Percentiles rank a stretch among this genome's conserved stretches.
phyloP scores from a whole-genome alignment of 1,140 invertebrate genomes.

The Tetranychus cinnabarinus region DNA sequence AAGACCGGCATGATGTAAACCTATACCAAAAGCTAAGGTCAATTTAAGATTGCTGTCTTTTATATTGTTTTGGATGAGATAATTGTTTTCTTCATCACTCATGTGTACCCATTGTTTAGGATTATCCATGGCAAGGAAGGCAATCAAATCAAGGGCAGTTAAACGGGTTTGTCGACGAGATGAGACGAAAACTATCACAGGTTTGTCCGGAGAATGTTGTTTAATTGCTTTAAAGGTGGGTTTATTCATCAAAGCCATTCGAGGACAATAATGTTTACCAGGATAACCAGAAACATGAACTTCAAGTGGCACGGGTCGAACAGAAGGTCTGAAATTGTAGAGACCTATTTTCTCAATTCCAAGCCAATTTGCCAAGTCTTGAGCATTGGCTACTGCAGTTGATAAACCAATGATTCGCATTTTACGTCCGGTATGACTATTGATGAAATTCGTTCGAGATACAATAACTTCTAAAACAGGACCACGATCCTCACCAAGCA shows the following conservation, averaged over 20 bases:
- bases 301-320: constrained; percentile 78
- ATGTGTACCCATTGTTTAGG: constrained; percentile 89
- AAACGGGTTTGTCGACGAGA: constrained; percentile 89
- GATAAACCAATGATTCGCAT: constrained; percentile 82
- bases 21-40: constrained; percentile 87
- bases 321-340: constrained; percentile 92
- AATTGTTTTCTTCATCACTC: constrained; percentile 43
- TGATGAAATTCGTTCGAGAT: constrained; percentile 64
- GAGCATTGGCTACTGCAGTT: constrained; percentile 89
- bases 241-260: constrained; percentile 99
- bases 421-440: constrained; percentile 44
- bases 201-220: constrained; percentile 59
- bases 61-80: constrained; percentile 28
- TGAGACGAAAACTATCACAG: constrained; percentile 84
- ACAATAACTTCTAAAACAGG: constrained; percentile 42
- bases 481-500: constrained; percentile 48
- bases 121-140: constrained; percentile 62
- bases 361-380: constrained; percentile 89
- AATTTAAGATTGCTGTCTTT: constrained; percentile 77
- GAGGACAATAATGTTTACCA: constrained; percentile 92
- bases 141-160: constrained; percentile 86
- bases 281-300: constrained; percentile 81
- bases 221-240: constrained; percentile 60
- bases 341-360: constrained; percentile 61
- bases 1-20: constrained; percentile 88